Conservation (phyloP, 2,888 invertebrate species). For the Brachynemurus nebulosus region DNA sequence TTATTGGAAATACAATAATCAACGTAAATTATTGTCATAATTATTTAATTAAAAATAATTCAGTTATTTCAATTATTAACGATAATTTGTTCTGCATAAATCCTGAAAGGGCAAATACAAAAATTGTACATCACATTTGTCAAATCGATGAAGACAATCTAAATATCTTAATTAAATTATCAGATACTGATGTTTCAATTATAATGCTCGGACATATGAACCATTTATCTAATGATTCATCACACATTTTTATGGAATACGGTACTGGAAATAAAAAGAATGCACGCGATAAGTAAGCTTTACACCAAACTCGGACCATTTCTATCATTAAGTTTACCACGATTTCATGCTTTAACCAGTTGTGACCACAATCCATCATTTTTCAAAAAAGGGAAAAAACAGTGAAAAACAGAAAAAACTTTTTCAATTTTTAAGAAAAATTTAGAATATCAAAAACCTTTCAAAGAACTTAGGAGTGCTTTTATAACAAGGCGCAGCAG, state of each 20-base stretch:
- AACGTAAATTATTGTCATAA: too few species aligned
- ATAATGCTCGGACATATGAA: not conserved
- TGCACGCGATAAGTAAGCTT: not conserved
- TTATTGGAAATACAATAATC: too few species aligned
- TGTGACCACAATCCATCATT: not conserved
- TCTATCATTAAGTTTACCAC: not conserved
- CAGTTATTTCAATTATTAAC: too few species aligned
- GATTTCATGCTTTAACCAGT: not conserved
- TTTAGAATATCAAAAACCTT: not conserved
- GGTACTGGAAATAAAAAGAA: not conserved
- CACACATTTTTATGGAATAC: not conserved
- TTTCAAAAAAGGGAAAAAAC: not conserved
- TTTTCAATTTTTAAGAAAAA: not conserved
- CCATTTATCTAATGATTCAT: not conserved
- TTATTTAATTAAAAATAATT: too few species aligned
- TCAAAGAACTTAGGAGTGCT: not conserved
- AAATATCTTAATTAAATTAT: constrained; percentile 2
- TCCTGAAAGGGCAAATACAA: too few species aligned
- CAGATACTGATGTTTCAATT: constrained; percentile 3
- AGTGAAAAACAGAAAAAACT: too few species aligned
- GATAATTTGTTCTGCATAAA: too few species aligned
- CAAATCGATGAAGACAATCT: not conserved
- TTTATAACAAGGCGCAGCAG: not conserved
- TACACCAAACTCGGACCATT: not conserved
- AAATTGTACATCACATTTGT: not conserved